Evolutionary conservation across 2,113 vertebrate species (phyloP).

Genomic region (Epinephelus lanceolatus): DNA sequence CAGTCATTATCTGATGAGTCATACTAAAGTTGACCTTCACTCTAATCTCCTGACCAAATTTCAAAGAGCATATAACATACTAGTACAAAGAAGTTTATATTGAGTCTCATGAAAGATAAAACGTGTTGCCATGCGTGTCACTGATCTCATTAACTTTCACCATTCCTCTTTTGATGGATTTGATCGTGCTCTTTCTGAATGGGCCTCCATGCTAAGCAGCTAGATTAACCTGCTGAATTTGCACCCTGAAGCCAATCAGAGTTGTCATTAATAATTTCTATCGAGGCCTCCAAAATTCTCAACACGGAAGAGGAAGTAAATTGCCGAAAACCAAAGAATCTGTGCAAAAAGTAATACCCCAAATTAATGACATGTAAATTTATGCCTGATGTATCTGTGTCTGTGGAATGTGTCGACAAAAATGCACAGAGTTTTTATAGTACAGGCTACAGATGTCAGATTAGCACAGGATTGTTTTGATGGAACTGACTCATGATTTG

Average conservation of each 20-base stretch:
- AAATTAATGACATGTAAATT: constrained; percentile 20
- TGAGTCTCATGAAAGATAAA: constrained; percentile 19
- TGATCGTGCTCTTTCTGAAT: constrained; percentile 31
- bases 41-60: neutral
- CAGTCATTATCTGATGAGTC: neutral
- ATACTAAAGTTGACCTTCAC: neutral
- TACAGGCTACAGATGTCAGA: constrained; percentile 15
- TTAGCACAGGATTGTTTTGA: neutral
- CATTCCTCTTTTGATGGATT: constrained; percentile 51
- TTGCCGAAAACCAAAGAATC: neutral
- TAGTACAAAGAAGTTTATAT: constrained; percentile 2
- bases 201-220: constrained; percentile 26
- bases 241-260: constrained; percentile 54
- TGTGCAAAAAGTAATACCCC: neutral
- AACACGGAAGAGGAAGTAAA: neutral
- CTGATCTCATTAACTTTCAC: constrained; percentile 54
- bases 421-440: neutral
- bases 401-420: neutral
- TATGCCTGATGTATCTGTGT: neutral
- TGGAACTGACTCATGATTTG: neutral
- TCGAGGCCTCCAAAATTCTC: constrained; percentile 11
- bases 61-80: neutral
- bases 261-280: constrained; percentile 65
- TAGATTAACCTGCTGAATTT: constrained; percentile 56
- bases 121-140: constrained; percentile 28